Conservation (phyloP, 2,797 vertebrate species). For the Melanotaenia boesemani region DNA sequence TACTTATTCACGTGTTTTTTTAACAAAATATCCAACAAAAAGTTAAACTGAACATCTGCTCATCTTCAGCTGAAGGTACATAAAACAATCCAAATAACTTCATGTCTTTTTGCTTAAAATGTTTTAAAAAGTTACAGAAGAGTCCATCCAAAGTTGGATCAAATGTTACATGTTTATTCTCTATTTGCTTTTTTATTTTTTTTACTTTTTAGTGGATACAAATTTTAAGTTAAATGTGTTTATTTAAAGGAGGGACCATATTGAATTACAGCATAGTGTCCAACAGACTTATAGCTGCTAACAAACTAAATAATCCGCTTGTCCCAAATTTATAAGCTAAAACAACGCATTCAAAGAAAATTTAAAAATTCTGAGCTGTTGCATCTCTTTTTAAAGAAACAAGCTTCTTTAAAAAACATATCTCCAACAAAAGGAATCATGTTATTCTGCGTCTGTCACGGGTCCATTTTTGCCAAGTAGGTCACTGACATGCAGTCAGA, state of each 20-base stretch:
- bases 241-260: not conserved
- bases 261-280: not conserved
- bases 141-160: not conserved
- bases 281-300: not conserved
- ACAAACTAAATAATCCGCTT: not conserved
- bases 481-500: not conserved
- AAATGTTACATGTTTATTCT: not conserved
- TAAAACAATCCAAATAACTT: not conserved
- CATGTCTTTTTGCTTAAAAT: not conserved
- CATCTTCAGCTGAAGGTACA: not conserved
- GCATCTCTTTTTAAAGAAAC: not conserved
- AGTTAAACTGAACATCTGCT: not conserved
- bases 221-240: not conserved
- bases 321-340: not conserved
- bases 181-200: not conserved
- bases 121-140: not conserved
- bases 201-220: not conserved
- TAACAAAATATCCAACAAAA: not conserved
- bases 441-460: not conserved
- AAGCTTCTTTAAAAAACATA: not conserved
- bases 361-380: not conserved
- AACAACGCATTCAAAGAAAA: not conserved
- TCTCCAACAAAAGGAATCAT: not conserved
- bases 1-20: not conserved
- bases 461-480: slow-evolving; percentile 10